Base-by-base conservation (phyloP, 1,140 invertebrate genomes). In the Lepidostoma basale region DNA sequence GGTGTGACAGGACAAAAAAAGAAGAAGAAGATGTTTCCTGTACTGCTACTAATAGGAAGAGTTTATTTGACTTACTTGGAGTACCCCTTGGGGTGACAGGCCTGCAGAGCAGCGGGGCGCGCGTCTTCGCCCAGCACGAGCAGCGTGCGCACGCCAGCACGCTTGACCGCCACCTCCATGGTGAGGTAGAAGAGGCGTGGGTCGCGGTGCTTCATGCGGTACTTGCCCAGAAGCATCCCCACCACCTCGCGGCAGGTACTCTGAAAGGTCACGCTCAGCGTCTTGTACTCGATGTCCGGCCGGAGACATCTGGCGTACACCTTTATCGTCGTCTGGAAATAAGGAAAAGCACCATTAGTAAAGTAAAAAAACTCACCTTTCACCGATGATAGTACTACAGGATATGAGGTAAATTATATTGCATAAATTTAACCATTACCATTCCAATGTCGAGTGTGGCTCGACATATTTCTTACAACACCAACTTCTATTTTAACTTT, bases 281-380 rank as follows among this genome's bases (percentile, higher is more conserved):
- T 96, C 81, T 96, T 96, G 86, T 96, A 97, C 77, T 96, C 93
- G 76, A 97, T 95, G 80, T 96, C 94, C 0, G 92, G 88, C 33
- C 94, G 87, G 63, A 97, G 84, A 75, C 93, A 94, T 72, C 89
- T 90, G 0, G 94, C 92, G 78, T 92, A 96, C 40, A 97, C 92
- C 82, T 96, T 95, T 62, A 97, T 92, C 1, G 93, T 93, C 18
- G 92, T 93, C 93, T 96, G 89, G 2, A 26, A 74, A 76, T 74
- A 77, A 79, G 73, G 74, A 74, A 69, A 56, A 65, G 26, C n/a
- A n/a, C n/a, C n/a, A n/a, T n/a, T n/a, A n/a, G n/a, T n/a, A n/a
- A n/a, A n/a, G n/a, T n/a, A n/a, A n/a, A n/a, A n/a, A n/a, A n/a
- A n/a, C n/a, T n/a, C n/a, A n/a, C n/a, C n/a, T n/a, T n/a, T n/a